Evolutionary conservation across 1,140 invertebrate genomes (phyloP), one percentile per base, ranked within the genome.

Genomic region (Euglossa dilemma): DNA sequence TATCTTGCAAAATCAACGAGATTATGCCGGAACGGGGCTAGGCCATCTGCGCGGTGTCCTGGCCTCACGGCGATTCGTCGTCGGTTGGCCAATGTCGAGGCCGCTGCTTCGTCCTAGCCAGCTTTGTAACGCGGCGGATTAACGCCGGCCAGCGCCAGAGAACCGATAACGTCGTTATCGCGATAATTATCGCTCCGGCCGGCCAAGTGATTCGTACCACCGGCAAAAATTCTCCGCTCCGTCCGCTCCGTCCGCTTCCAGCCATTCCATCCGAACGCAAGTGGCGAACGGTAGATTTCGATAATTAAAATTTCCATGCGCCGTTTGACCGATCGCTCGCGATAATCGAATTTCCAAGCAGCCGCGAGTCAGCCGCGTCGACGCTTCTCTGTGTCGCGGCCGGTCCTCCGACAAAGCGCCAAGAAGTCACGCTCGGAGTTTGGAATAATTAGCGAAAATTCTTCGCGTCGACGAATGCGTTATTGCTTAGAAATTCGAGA

Each of bases 1-100:
- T 88, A 88, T 88, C 87, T 88, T 88, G 84, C 77, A 80, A 85
- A 89, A 89, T 89, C 87, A 85, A 89, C 87, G 83, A 88, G 86
- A 89, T 89, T 89, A 89, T 88, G 83, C 87, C 83, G 73, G 67
- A 83, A 85, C 80, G 72, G 81, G 73, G 64, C 76, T 72, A 28
- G 67, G 57, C 87, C 87, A 89, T 89, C 87, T 89, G 87, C 61
- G 86, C 71, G 50, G 64, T 28, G 73, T 80, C 59, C 79, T 50
- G 25, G 52, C 43, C 63, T 11, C n/a, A 61, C 25, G 57, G 71
- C 67, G 12, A 69, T 47, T 66, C 59, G 59, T 66, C 59, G 59
- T 25, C 16, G 43, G 43, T 52, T 45, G 57, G 52, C 5, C 12
- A 3, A 20, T 23, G 23, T 57, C 11, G 50, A 71, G 69, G 69